These are phyloP conservation scores for Dromas ardeola DNA, from an alignment of 2,113 vertebrate genomes.

Conservation along the genomic window DNA sequence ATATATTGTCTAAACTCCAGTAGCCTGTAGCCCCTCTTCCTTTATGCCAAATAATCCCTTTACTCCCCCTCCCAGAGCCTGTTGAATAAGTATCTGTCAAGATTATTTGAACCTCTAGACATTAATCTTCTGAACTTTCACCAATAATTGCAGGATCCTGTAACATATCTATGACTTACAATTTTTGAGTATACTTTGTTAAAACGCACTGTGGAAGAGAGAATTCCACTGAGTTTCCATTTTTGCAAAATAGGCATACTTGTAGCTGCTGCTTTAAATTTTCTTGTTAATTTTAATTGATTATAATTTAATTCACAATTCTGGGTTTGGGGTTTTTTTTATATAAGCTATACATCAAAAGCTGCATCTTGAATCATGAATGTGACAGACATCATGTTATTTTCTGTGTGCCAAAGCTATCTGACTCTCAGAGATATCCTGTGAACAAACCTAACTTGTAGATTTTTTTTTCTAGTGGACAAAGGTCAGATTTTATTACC, in stretches of 20 bases:
- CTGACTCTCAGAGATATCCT: background rate
- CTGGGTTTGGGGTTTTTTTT: background rate
- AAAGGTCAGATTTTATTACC: background rate
- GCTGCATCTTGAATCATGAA: background rate
- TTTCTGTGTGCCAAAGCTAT: background rate
- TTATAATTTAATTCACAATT: background rate
- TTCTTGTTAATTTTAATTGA: background rate
- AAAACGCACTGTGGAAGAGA: background rate
- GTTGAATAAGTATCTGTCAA: background rate
- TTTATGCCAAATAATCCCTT: background rate
- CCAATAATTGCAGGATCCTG: background rate
- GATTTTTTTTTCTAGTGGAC: background rate
- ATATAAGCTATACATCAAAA: background rate
- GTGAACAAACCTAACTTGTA: background rate
- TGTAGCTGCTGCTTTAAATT: background rate
- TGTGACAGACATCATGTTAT: background rate
- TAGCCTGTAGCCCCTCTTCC: background rate
- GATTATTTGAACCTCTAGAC: background rate
- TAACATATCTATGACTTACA: background rate
- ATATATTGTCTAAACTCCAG: background rate
- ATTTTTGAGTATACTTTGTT: background rate
- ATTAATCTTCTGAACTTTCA: background rate
- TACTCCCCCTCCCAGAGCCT: background rate
- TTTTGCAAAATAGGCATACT: background rate
- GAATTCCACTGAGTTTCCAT: background rate